These are phyloP conservation scores for Clanis bilineata DNA, from an alignment of 2,888 invertebrate species.

Conservation along the genomic window DNA sequence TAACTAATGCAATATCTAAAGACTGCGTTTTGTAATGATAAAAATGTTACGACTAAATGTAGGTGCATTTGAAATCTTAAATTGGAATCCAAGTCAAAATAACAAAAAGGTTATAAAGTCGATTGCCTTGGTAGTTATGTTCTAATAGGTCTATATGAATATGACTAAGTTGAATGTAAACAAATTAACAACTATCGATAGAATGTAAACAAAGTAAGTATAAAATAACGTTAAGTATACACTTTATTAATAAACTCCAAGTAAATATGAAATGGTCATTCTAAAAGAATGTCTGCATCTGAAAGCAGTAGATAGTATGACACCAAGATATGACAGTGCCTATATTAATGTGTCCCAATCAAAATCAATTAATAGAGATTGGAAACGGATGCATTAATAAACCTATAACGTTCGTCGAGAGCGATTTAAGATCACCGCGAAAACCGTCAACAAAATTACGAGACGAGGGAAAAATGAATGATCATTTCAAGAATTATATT, in stretches of 20 bases:
- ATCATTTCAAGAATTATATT: too few relatives aligned
- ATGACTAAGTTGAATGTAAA: neutral
- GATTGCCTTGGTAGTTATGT: neutral
- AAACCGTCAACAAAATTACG: neutral
- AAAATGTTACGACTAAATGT: neutral
- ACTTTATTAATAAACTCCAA: too few relatives aligned
- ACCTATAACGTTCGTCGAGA: slow-evolving; percentile 2
- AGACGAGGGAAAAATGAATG: neutral
- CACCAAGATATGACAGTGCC: neutral
- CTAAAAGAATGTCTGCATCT: neutral
- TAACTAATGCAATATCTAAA: neutral
- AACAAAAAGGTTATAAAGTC: too few relatives aligned
- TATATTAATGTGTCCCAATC: neutral
- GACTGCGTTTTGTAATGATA: neutral
- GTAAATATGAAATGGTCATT: too few relatives aligned
- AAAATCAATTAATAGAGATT: slow-evolving; percentile 7
- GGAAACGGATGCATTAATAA: slow-evolving; percentile 16
- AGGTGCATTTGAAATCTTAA: too few relatives aligned
- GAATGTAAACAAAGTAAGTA: neutral
- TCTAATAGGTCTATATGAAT: neutral
- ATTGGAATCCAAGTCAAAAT: neutral
- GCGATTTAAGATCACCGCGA: neutral
- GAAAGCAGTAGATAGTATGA: neutral
- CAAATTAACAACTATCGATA: neutral
- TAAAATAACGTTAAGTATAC: too few relatives aligned